Evolutionary conservation across 2,113 vertebrate genomes (phyloP), one percentile per base, ranked within the genome.

Genomic region (Phasianus colchicus): DNA sequence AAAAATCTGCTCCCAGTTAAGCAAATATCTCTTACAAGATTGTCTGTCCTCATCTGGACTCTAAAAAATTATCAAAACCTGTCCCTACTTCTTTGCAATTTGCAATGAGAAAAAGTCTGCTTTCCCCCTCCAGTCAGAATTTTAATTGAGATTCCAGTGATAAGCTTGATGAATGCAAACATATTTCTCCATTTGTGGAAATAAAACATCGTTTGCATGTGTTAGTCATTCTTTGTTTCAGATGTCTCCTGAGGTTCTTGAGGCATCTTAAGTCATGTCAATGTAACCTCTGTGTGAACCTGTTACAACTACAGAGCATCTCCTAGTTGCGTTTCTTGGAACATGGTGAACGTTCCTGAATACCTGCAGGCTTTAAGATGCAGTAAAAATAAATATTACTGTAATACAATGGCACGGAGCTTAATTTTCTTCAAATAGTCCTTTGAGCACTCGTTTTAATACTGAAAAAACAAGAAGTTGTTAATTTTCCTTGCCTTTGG

Each of bases 391-490:
- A 76, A 78, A 85, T 52, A 83, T 74, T 24, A 36, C 70, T 78
- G 34, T 82, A 88, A 81, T 80, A 74, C 87, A 78, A 66, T 75
- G 30, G 20, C 32, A 74, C 18, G 7, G 48, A 92, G 76, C 75
- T 78, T 92, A 67, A 86, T 89, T 95, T 95, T 88, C 93, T 92
- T 80, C 71, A 79, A 82, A 83, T 47, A 74, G 45, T 93, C 43
- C 32, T 92, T 93, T 81, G 52, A 88, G 87, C 10, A 30, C 57
- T 74, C 4, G 0, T 77, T 91, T 89, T 77, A 93, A 88, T 92
- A 83, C 50, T 74, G 65, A 67, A 80, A 91, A 82, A 91, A 58
- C 36, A 75, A 73, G 11, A 40, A 74, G 32, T 29, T 76, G 32
- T 76, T 70, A 64, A 83, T 85, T 95, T 91, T 83, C 12, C 0